A percentile compares a stretch with the other conserved stretches of the same genome.
Evolutionary conservation across 2,888 invertebrate species (phyloP).

Genomic region (Temnothorax ravouxi): DNA sequence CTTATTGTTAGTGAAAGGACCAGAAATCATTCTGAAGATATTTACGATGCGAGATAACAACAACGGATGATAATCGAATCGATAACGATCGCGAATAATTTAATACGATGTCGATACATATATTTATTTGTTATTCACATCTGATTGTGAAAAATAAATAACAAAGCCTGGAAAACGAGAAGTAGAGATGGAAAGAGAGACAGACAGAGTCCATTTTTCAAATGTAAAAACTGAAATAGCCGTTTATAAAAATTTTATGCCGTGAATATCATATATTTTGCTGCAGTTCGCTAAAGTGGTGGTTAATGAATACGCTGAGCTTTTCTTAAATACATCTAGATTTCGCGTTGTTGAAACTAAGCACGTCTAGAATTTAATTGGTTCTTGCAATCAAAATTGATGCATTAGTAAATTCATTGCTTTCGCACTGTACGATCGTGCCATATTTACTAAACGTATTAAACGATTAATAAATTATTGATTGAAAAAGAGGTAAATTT

Average conservation of each 20-base stretch:
- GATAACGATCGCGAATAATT: slow-evolving; percentile 36
- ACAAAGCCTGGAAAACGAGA: neutral
- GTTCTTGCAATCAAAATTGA: slow-evolving; percentile 44
- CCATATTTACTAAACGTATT: slow-evolving; percentile 16
- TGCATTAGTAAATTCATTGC: slow-evolving; percentile 39
- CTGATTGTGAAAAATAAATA: slow-evolving; percentile 13
- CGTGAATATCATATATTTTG: slow-evolving; percentile 30
- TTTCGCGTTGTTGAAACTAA: slow-evolving; percentile 33
- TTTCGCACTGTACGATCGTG: slow-evolving; percentile 14
- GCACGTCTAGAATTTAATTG: slow-evolving; percentile 37
- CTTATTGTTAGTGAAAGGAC: slow-evolving; percentile 21
- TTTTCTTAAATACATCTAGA: slow-evolving; percentile 27
- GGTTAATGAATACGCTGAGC: slow-evolving; percentile 32
- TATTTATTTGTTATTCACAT: slow-evolving; percentile 21
- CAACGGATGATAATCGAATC: slow-evolving; percentile 24
- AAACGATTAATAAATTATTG: slow-evolving; percentile 35
- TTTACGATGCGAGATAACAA: slow-evolving; percentile 49
- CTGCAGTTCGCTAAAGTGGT: slow-evolving; percentile 29
- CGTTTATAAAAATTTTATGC: slow-evolving; percentile 29
- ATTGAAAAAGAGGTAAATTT: neutral
- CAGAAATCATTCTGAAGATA: slow-evolving; percentile 44
- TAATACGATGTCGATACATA: neutral
- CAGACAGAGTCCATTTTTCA: slow-evolving; percentile 22
- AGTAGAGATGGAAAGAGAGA: neutral
- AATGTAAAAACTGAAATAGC: slow-evolving; percentile 17